These are phyloP conservation scores for Heterodera schachtii DNA, from an alignment of 1,140 invertebrate genomes.

Conservation along the genomic window DNA sequence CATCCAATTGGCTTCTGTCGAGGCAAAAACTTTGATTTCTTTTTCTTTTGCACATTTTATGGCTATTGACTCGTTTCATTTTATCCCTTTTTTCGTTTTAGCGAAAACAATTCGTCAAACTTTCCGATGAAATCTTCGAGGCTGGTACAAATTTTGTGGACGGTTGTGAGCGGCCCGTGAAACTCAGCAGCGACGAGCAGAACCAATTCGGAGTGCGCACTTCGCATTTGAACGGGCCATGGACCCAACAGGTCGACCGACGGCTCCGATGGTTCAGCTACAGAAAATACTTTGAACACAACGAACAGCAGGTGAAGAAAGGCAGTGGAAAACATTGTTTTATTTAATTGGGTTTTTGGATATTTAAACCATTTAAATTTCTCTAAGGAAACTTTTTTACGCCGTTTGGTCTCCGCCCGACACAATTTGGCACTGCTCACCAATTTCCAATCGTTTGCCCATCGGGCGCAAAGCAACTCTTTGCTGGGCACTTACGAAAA, in stretches of 20 bases:
- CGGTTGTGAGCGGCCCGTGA: constrained; percentile 25
- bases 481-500: constrained; percentile 56
- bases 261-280: constrained; percentile 25
- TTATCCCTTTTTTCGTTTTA: constrained; percentile 33
- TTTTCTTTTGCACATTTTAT: constrained; percentile 1
- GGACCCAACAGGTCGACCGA: constrained; percentile 2
- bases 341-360: not conserved
- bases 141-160: constrained; percentile 36
- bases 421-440: constrained; percentile 58
- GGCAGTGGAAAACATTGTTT: not conserved
- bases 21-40: constrained; percentile 23
- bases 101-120: constrained; percentile 42
- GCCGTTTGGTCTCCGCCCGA: constrained; percentile 40
- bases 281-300: constrained; percentile 38
- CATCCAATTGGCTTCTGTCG: constrained; percentile 47
- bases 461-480: constrained; percentile 58
- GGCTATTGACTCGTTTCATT: not conserved
- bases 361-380: constrained; percentile 14
- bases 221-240: constrained; percentile 24
- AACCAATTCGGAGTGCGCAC: not conserved
- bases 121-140: constrained; percentile 53
- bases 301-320: constrained; percentile 37
- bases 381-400: constrained; percentile 46
- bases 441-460: constrained; percentile 60
- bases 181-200: constrained; percentile 19